These are phyloP conservation scores for Plusia festucae DNA, from an alignment of 2,888 invertebrate genomes.

Conservation along the genomic window DNA sequence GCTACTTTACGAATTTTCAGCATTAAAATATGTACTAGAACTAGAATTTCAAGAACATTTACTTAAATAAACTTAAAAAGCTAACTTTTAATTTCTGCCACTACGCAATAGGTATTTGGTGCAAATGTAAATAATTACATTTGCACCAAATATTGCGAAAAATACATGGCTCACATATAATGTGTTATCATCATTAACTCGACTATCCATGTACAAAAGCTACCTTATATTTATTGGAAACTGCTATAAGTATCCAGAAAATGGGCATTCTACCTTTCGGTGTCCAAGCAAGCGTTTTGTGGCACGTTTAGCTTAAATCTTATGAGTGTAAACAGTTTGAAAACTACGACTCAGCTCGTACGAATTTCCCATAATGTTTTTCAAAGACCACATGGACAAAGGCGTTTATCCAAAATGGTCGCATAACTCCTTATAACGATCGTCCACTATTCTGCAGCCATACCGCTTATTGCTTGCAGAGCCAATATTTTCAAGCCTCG, in stretches of 20 bases:
- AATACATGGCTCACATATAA: no score
- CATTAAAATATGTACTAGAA: not conserved
- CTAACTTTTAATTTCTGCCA: not conserved
- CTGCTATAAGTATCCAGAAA: not conserved
- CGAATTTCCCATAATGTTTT: conserved; percentile 35
- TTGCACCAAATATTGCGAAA: no score
- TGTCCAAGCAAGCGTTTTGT: not conserved
- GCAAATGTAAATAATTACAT: no score
- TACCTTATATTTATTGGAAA: not conserved
- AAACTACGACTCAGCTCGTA: conserved; percentile 27
- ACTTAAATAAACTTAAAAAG: not conserved
- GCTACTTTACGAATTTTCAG: no score
- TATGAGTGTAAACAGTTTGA: not conserved
- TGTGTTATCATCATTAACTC: not conserved
- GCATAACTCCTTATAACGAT: conserved; percentile 71
- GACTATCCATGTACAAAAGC: not conserved
- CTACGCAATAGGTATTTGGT: not conserved
- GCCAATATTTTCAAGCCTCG: conserved; percentile 76
- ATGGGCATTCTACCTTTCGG: not conserved
- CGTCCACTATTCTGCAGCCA: conserved; percentile 73
- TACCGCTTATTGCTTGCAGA: conserved; percentile 74
- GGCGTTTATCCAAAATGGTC: conserved; percentile 61
- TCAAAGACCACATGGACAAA: conserved; percentile 46
- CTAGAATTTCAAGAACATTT: not conserved
- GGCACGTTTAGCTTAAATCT: conserved; percentile 1